Percentiles rank a stretch among this genome's conserved stretches.
Conservation (phyloP, 2,888 invertebrate genomes). For the Loripinus fragilis region DNA sequence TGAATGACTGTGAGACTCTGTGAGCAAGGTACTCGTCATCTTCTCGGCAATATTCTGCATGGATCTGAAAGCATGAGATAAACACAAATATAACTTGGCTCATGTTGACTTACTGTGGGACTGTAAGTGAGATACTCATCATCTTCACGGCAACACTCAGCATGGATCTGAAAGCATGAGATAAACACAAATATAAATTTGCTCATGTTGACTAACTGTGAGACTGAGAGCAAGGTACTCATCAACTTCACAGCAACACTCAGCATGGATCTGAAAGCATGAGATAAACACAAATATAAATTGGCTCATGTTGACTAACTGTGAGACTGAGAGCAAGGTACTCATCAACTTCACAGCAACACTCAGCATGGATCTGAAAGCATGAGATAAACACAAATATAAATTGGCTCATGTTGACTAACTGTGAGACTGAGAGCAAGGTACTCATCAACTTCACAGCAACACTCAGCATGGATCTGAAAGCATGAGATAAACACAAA, state of each 20-base stretch:
- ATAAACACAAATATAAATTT: slow-evolving; percentile 94
- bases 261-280: slow-evolving; percentile 92
- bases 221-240: slow-evolving; percentile 94
- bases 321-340: slow-evolving; percentile 96
- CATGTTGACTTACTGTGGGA: slow-evolving; percentile 96
- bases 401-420: too few relatives aligned
- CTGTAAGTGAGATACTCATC: slow-evolving; percentile 95
- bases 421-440: too few relatives aligned
- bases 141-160: slow-evolving; percentile 92
- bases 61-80: slow-evolving; percentile 87
- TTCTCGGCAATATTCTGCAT: slow-evolving; percentile 95
- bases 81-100: slow-evolving; percentile 98
- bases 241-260: slow-evolving; percentile 93
- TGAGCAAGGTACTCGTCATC: slow-evolving; percentile 95
- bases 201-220: slow-evolving; percentile 97
- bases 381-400: too few relatives aligned
- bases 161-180: slow-evolving; percentile 89
- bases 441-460: too few relatives aligned
- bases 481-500: too few relatives aligned
- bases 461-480: too few relatives aligned
- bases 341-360: slow-evolving; percentile 90
- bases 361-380: slow-evolving; percentile 95
- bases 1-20: slow-evolving; percentile 95
- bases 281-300: slow-evolving; percentile 89
- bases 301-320: slow-evolving; percentile 97